phyloP scores from a whole-genome alignment of 1,140 invertebrate species.

The Colletes latitarsis region DNA sequence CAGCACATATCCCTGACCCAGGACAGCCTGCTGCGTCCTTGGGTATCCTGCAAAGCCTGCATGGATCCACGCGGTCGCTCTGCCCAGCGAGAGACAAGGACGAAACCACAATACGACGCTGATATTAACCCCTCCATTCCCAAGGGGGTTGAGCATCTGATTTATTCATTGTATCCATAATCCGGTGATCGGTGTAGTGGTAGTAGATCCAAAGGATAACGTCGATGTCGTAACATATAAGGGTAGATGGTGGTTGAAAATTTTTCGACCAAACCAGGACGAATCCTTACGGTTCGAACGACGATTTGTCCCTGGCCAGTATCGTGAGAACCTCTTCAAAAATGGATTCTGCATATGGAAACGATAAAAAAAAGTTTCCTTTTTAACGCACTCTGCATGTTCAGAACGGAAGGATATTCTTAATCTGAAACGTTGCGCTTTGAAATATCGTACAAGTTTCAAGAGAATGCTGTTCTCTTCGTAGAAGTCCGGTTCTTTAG shows the following conservation, averaged over 20 bases:
- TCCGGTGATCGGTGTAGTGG: constrained; percentile 46
- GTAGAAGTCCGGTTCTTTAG: background rate
- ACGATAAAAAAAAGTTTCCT: no score
- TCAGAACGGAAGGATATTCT: no score
- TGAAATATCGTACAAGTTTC: background rate
- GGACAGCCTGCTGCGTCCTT: constrained; percentile 57
- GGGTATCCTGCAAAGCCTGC: constrained; percentile 26
- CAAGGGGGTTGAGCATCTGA: constrained; percentile 38
- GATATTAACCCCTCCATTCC: constrained; percentile 17
- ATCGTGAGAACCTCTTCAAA: background rate
- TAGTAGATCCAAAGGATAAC: constrained; percentile 57
- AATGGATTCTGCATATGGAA: background rate
- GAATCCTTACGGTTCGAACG: background rate
- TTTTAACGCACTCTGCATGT: no score
- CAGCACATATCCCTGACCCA: background rate
- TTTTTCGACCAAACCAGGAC: background rate
- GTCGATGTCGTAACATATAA: constrained; percentile 1
- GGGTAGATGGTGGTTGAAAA: constrained; percentile 20
- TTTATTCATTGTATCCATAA: constrained; percentile 54
- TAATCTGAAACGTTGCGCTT: background rate
- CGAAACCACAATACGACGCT: background rate
- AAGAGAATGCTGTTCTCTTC: no score
- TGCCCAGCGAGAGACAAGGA: background rate
- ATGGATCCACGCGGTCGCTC: constrained; percentile 4
- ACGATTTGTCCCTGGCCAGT: background rate